Evolutionary conservation across 2,113 vertebrate genomes (phyloP), one percentile per base, ranked within the genome.

Genomic region (Equus przewalskii): DNA sequence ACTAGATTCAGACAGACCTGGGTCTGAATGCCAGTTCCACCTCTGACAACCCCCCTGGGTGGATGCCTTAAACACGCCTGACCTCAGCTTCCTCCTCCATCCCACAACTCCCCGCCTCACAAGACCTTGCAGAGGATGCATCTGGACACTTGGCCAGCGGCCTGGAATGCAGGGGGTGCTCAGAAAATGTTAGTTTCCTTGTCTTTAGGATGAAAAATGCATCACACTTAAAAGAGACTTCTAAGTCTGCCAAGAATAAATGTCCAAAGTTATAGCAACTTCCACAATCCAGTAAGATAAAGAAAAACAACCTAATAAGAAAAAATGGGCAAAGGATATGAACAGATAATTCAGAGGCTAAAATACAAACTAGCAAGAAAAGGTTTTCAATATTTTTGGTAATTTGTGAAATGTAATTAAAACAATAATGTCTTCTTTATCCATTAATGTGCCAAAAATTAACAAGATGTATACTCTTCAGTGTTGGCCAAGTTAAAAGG

Each of bases 361-460:
- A 58, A 96, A 67, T 26, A 78, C 18, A 89, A 75, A 82, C 19
- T 60, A 91, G 51, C 49, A 75, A 85, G 11, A 41, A 80, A 89
- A 62, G 54, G 18, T 86, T 80, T 97, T 91, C 41, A 69, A n/a
- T 91, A 81, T 80, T 67, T 96, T 89, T 26, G n/a, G 67, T 69
- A 81, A 91, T 70, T 51, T 82, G 10, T 9, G 21, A 94, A 76
- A 92, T 5, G 5, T 11, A 84, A 84, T 89, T 89, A 78, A 86
- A 89, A 73, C 26, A 84, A 89, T 46, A 56, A 79, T 36, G 51
- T 65, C 56, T 60, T 96, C 67, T 91, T 82, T 88, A 85, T 24
- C 60, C 16, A 56, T 62, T 33, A 67, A 22, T 51, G 9, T 75
- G 56, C 33, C 28, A 94, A 86, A 90, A 88, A 93, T 65, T 70